These are phyloP conservation scores for Rhogogaster chlorosoma DNA, from an alignment of 2,888 invertebrate species.

Conservation along the genomic window DNA sequence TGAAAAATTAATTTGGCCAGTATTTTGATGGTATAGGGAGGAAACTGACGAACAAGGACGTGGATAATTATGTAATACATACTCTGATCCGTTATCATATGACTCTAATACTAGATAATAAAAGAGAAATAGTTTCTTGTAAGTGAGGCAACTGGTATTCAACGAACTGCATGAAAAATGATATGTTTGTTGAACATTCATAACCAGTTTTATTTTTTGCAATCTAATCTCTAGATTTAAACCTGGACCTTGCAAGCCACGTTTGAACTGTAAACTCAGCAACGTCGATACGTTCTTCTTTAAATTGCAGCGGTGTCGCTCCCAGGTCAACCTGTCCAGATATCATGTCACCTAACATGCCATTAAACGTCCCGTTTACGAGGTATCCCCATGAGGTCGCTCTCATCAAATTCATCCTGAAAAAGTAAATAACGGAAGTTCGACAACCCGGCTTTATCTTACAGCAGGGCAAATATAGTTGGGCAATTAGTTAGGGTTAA, in stretches of 20 bases:
- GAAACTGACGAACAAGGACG: background rate
- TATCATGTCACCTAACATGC: constrained; percentile 69
- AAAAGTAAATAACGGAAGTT: background rate
- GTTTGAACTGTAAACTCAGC: constrained; percentile 82
- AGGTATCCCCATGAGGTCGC: constrained; percentile 69
- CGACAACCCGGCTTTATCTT: background rate
- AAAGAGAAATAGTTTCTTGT: background rate
- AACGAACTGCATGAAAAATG: too few relatives aligned
- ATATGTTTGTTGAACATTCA: too few relatives aligned
- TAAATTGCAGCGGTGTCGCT: constrained; percentile 84
- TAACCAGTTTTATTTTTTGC: too few relatives aligned
- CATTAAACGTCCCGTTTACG: constrained; percentile 67
- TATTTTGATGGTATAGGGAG: background rate
- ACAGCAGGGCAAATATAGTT: background rate
- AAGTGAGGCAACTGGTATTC: too few relatives aligned
- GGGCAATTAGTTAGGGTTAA: background rate
- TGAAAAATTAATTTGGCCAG: background rate
- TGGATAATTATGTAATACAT: background rate
- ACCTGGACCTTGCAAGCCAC: constrained; percentile 83
- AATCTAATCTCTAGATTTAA: constrained; percentile 54
- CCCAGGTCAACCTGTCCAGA: constrained; percentile 81
- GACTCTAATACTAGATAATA: background rate
- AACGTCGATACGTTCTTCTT: constrained; percentile 81
- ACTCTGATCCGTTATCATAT: background rate
- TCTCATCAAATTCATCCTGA: constrained; percentile 65